A percentile compares a stretch with the other conserved stretches of the same genome.
Evolutionary conservation across 2,113 vertebrate species (phyloP).

Genomic region (Oenanthe melanoleuca): DNA sequence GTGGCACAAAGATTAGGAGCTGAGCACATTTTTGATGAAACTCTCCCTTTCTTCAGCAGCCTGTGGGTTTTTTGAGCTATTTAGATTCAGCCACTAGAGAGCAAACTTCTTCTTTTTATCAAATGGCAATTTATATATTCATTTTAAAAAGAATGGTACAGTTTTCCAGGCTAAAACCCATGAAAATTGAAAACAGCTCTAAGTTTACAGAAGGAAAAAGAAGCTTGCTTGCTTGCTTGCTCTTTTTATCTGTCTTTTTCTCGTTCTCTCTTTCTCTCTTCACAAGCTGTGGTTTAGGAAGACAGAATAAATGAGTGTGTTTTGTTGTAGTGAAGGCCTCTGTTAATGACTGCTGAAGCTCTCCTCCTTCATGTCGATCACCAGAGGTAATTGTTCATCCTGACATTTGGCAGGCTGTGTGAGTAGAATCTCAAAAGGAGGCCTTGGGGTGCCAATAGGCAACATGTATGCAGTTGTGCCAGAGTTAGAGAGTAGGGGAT

Average conservation of each 20-base stretch:
- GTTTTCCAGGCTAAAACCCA: not conserved
- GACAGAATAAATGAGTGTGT: not conserved
- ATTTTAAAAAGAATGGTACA: not conserved
- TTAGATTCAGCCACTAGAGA: conserved; percentile 75
- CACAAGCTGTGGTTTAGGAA: not conserved
- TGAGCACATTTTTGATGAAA: not conserved
- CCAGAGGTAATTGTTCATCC: conserved; percentile 1
- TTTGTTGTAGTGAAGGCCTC: not conserved
- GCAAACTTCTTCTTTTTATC: conserved; percentile 77
- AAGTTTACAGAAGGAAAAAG: conserved; percentile 28
- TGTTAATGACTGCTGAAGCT: not conserved
- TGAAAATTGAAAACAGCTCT: conserved; percentile 5
- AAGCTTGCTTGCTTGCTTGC: not conserved
- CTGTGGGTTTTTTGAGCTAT: conserved; percentile 17
- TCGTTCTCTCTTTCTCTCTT: not conserved
- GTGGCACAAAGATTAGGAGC: not conserved
- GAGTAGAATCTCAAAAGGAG: not conserved
- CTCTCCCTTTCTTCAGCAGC: not conserved
- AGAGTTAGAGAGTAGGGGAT: not conserved
- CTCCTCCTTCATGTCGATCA: not conserved
- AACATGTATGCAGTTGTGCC: not conserved
- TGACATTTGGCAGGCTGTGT: not conserved
- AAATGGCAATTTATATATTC: conserved; percentile 19
- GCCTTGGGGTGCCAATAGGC: not conserved
- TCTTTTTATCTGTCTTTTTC: not conserved